Evolutionary conservation across 1,140 invertebrate species (phyloP).

Genomic region (Platorchestia sp.): DNA sequence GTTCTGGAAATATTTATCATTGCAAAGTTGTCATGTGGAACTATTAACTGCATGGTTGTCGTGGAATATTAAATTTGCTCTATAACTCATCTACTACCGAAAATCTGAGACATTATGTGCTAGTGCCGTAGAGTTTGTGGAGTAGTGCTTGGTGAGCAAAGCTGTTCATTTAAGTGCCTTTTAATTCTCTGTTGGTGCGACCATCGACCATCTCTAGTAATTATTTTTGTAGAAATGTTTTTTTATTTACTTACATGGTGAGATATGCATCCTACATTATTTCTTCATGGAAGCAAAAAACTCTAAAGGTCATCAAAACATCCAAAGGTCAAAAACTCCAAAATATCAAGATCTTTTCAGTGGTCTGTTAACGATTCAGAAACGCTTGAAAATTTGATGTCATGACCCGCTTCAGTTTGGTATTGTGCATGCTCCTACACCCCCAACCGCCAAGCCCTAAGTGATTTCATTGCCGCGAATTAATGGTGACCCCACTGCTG

Average conservation of each 20-base stretch:
- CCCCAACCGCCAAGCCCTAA: background rate
- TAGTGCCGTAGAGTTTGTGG: background rate
- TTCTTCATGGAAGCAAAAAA: too few species aligned
- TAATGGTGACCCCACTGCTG: background rate
- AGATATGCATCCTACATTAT: too few species aligned
- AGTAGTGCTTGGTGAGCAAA: background rate
- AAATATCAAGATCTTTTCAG: too few species aligned
- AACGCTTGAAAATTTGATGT: background rate
- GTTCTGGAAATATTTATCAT: background rate
- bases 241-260: too few species aligned
- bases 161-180: background rate
- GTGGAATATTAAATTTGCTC: background rate
- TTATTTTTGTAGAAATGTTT: too few species aligned
- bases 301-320: too few species aligned
- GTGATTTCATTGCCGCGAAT: background rate
- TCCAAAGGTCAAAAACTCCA: too few species aligned
- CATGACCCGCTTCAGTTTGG: background rate
- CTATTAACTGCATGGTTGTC: background rate
- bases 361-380: background rate
- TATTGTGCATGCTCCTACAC: background rate
- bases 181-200: background rate
- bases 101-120: background rate
- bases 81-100: background rate
- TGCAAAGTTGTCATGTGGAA: background rate
- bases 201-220: too few species aligned